These are phyloP conservation scores for Callipepla squamata DNA, from an alignment of 2,113 vertebrate species.

Conservation along the genomic window DNA sequence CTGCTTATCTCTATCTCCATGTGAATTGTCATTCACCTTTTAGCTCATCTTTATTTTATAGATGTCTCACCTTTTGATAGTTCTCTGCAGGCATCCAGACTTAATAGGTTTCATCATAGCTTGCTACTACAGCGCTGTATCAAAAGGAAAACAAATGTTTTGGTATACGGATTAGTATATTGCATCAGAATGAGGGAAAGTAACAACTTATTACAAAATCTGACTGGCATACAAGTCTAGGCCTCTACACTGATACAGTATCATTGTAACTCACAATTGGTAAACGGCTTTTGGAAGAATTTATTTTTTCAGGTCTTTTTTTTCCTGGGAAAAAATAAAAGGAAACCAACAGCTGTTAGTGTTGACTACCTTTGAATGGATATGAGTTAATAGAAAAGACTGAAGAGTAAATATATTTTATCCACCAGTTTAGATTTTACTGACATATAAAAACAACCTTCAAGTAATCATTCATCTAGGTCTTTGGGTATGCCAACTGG, in stretches of 20 bases:
- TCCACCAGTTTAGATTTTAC: not conserved
- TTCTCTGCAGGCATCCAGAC: not conserved
- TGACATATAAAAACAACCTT: not conserved
- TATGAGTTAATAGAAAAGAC: not conserved
- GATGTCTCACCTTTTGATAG: not conserved
- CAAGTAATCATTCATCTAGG: not conserved
- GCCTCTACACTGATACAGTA: not conserved
- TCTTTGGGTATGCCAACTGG: not conserved
- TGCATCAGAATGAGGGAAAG: conserved; percentile 11
- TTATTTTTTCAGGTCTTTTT: not conserved
- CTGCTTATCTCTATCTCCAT: conserved; percentile 25
- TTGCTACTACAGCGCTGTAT: not conserved
- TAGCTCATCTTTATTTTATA: not conserved
- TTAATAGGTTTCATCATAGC: not conserved
- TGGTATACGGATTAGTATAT: not conserved
- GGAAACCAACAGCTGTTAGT: accelerated
- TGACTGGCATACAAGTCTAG: not conserved
- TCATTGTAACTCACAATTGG: not conserved
- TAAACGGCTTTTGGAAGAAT: not conserved
- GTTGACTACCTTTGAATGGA: not conserved
- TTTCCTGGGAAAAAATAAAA: not conserved
- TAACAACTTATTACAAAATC: not conserved
- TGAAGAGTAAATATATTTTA: not conserved
- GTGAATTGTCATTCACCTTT: not conserved
- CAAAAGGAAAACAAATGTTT: not conserved